Conservation (phyloP, 2,888 invertebrate genomes). For the Opisthograptis luteolata region DNA sequence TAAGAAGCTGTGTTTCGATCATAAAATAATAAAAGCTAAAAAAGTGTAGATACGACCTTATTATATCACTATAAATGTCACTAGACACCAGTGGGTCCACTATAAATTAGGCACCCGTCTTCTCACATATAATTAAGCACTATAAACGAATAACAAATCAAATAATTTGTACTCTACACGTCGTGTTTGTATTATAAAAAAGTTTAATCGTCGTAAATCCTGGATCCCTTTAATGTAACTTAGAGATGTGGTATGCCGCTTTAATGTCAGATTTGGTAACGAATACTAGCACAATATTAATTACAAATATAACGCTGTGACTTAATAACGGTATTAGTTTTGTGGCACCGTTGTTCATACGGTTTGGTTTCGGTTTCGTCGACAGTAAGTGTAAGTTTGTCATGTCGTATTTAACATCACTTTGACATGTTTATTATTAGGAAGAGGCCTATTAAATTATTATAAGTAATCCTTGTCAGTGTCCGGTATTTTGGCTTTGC, state of each 20-base stretch:
- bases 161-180: constrained; percentile 71
- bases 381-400: constrained; percentile 48
- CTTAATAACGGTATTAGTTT: background rate
- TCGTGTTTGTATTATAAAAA: constrained; percentile 77
- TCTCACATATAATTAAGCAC: constrained; percentile 67
- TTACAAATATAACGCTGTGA: constrained; percentile 44
- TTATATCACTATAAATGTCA: constrained; percentile 62
- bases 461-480: constrained; percentile 73
- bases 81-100: constrained; percentile 49
- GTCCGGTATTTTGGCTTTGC: constrained; percentile 72
- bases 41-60: constrained; percentile 51
- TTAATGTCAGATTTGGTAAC: constrained; percentile 77
- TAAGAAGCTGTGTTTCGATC: constrained; percentile 13
- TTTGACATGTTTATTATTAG: constrained; percentile 82
- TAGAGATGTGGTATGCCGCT: constrained; percentile 66
- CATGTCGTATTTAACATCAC: constrained; percentile 70
- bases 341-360: constrained; percentile 38
- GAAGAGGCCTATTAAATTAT: constrained; percentile 81
- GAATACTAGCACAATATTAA: constrained; percentile 68
- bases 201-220: constrained; percentile 75
- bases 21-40: constrained; percentile 29
- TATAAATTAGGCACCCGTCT: constrained; percentile 64
- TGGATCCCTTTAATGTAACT: constrained; percentile 75
- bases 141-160: constrained; percentile 77
- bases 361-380: constrained; percentile 28